Conservation (phyloP, 2,797 vertebrate genomes). For the Eptatretus atami region DNA sequence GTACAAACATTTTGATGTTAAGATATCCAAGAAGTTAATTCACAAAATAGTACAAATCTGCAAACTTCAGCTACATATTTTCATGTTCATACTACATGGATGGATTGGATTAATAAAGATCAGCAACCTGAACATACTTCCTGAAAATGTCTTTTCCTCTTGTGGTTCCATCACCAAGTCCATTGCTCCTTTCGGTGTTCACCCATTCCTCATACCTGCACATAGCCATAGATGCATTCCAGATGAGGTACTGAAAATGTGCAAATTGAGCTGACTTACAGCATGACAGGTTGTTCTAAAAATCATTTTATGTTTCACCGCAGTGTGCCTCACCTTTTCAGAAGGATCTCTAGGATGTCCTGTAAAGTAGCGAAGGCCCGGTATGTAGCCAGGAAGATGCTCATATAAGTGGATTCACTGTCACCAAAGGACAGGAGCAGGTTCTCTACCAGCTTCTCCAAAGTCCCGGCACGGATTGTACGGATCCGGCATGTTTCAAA, state of each 20-base stretch:
- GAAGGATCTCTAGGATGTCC: slow-evolving; percentile 40
- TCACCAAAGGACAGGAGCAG: slow-evolving; percentile 55
- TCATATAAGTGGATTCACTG: slow-evolving; percentile 75
- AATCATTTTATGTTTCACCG: neutral
- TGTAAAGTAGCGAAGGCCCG: slow-evolving; percentile 42
- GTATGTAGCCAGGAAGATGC: slow-evolving; percentile 74
- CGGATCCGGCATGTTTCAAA: slow-evolving; percentile 72
- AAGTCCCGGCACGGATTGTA: slow-evolving; percentile 56
- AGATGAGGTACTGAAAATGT: neutral
- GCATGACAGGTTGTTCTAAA: neutral
- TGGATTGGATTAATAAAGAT: too few species aligned
- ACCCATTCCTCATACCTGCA: slow-evolving; percentile 4
- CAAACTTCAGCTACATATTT: too few species aligned
- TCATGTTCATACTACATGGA: too few species aligned
- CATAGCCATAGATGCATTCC: neutral
- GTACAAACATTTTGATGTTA: too few species aligned
- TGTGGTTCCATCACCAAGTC: too few species aligned
- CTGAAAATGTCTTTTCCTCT: too few species aligned
- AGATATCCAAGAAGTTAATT: too few species aligned
- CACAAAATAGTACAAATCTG: too few species aligned
- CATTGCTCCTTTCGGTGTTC: slow-evolving; percentile 8
- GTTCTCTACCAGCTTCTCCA: slow-evolving; percentile 78
- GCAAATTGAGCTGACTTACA: too few species aligned
- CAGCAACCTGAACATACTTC: too few species aligned
- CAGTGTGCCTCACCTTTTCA: slow-evolving; percentile 27